Evolutionary conservation across 2,113 vertebrate species (phyloP), one percentile per base, ranked within the genome.

Genomic region (Carettochelys insculpta): DNA sequence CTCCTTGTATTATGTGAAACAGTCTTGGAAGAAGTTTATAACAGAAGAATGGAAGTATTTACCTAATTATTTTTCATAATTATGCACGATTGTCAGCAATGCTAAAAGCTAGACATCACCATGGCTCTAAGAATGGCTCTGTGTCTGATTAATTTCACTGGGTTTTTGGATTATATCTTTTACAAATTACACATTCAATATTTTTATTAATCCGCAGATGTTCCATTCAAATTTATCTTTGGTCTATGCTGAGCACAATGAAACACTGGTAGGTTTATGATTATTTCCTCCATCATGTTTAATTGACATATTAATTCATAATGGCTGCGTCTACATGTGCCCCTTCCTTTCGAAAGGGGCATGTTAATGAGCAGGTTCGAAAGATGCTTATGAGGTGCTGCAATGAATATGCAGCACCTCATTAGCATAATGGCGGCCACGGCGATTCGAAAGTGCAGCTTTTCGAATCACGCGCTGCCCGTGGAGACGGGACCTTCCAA

Each of bases 221-320:
- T 12, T 89, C 75, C 34, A 50, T 53, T 92, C 82, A 75, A 94
- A 92, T 89, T 4, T 48, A 77, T 77, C 31, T 94, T 75, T 85
- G 41, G 88, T 41, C 11, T 85, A 13, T 34, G 51, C 71, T 85
- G 84, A 92, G 20, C 4, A 87, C 22, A 92, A 11, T 83, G 77
- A 83, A 92, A 93, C 47, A 56, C 25, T 58, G 8, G 34, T 85
- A 83, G 43, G 85, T 83, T 80, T 22, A 85, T 85, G 82, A 83
- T 82, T 88, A n/a, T 94, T 91, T 91, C 27, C 31, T 86, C 53
- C 29, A 79, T 11, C 45, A 73, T 45, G 10, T 71, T 5, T 47
- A 78, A 77, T 84, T 90, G 78, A 82, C 51, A 91, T 25, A 93
- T 86, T 75, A 87, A 89, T 79, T 90, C 75, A 89, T n/a, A n/a